These are phyloP conservation scores for Drosophila elegans DNA, from an alignment of 1,140 invertebrate species.

Conservation along the genomic window DNA sequence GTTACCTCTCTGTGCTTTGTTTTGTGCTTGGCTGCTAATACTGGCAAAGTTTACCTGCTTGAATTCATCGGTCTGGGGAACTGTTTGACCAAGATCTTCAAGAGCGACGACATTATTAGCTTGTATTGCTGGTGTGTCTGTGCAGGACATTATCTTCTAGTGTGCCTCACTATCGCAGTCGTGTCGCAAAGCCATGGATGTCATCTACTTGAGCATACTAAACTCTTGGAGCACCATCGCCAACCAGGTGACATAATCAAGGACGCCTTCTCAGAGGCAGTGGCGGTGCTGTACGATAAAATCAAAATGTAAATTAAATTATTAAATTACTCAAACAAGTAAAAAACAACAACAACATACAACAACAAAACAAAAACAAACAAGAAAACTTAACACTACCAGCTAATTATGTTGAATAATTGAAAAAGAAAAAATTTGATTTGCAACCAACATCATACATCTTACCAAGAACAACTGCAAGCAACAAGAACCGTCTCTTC, in stretches of 20 bases:
- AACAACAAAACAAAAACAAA: slow-evolving; percentile 49
- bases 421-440: slow-evolving; percentile 48
- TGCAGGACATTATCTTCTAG: slow-evolving; percentile 95
- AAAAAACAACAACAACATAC: slow-evolving; percentile 65
- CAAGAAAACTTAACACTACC: slow-evolving; percentile 73
- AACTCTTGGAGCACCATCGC: slow-evolving; percentile 93
- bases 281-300: slow-evolving; percentile 93
- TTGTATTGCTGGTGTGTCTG: slow-evolving; percentile 96
- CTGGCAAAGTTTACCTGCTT: slow-evolving; percentile 92
- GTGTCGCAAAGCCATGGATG: slow-evolving; percentile 89
- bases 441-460: slow-evolving; percentile 41
- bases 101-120: slow-evolving; percentile 93
- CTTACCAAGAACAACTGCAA: slow-evolving; percentile 47
- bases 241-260: slow-evolving; percentile 92
- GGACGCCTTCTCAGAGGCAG: slow-evolving; percentile 92
- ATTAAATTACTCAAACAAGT: slow-evolving; percentile 79
- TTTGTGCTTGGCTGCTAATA: slow-evolving; percentile 92
- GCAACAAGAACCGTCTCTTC: slow-evolving; percentile 29
- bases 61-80: slow-evolving; percentile 95
- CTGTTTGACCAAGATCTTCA: slow-evolving; percentile 95
- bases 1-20: slow-evolving; percentile 97
- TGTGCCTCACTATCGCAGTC: slow-evolving; percentile 97
- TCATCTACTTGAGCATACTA: slow-evolving; percentile 93
- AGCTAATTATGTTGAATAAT: slow-evolving; percentile 78
- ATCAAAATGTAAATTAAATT: slow-evolving; percentile 88